Evolutionary conservation across 2,113 vertebrate genomes (phyloP).

Genomic region (Micromys minutus): DNA sequence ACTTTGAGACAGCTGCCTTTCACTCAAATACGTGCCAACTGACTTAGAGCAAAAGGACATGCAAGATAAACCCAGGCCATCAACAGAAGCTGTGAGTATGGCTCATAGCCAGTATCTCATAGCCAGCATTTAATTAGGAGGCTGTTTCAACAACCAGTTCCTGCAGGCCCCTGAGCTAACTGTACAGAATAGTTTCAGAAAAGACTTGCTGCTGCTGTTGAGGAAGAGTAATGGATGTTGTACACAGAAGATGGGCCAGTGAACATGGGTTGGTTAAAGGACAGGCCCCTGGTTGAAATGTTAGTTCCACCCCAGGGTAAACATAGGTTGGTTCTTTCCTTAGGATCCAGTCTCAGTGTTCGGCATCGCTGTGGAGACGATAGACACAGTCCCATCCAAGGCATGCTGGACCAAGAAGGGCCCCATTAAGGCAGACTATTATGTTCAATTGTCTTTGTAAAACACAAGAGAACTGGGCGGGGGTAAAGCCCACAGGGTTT

Average conservation of each 20-base stretch:
- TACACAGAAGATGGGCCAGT: background rate
- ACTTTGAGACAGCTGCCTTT: background rate
- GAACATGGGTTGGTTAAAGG: background rate
- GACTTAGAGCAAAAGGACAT: background rate
- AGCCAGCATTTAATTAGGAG: background rate
- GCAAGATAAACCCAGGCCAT: background rate
- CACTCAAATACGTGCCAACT: background rate
- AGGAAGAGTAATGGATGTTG: background rate
- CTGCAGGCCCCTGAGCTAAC: background rate
- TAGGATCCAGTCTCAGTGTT: no score
- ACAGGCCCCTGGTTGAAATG: background rate
- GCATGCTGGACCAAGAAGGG: background rate
- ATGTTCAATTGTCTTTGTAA: background rate
- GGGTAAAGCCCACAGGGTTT: no score
- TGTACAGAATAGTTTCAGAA: background rate
- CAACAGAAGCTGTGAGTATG: background rate
- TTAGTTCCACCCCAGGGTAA: background rate
- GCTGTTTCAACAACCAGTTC: background rate
- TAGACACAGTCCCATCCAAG: background rate
- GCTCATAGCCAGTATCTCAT: background rate
- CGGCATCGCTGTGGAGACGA: background rate
- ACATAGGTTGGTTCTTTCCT: background rate
- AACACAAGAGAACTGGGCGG: background rate
- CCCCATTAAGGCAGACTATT: background rate
- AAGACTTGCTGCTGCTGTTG: background rate